Evolutionary conservation across 1,140 invertebrate species (phyloP), one percentile per base, ranked within the genome.

Genomic region (Drosophila pseudoobscura): DNA sequence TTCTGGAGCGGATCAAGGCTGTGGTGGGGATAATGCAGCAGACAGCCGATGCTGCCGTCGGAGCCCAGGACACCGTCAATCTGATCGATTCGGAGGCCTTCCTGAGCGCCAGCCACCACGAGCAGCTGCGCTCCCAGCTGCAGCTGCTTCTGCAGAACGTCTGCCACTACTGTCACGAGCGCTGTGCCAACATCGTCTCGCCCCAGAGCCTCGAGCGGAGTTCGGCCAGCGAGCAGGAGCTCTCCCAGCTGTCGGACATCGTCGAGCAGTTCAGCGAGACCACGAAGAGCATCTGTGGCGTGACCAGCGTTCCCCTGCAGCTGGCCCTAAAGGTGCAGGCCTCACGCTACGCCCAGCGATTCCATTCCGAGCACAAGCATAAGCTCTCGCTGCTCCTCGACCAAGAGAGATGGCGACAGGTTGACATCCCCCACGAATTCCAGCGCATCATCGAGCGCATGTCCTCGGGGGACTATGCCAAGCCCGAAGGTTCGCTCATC

Each of bases 121-220:
- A 90, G 26, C 93, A 94, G 55, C 93, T 97, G 8, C 93, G 93
- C 24, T 92, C 92, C 3, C 96, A 95, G 90, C 92, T 99, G 49
- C 94, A 94, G 65, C 95, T 97, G 68, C 93, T 98, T 85, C 92
- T 98, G 2, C 93, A 93, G 52, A 94, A 95, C 4, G 93, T 98
- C 24, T 97, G 97, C 91, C 96, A 99, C 92, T 97, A 97, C 92
- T 97, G 97, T 70, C 96, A 98, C 92, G 97, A 98, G 90, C 93
- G 96, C 72, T 95, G 97, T 92, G 97, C 97, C 61, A 96, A 96
- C 92, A 92, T 98, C 45, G 94, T 98, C 43, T 94, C 95, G 35
- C 95, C 95, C 53, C 94, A 96, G 92, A 95, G 94, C 56, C 92
- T 93, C 55, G 95, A 96, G 75, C 94, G 94, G 64, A 93, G 94